Percentiles rank a stretch among this genome's conserved stretches.
Evolutionary conservation across 2,888 invertebrate species (phyloP).

Genomic region (Scaptomyza reducta): DNA sequence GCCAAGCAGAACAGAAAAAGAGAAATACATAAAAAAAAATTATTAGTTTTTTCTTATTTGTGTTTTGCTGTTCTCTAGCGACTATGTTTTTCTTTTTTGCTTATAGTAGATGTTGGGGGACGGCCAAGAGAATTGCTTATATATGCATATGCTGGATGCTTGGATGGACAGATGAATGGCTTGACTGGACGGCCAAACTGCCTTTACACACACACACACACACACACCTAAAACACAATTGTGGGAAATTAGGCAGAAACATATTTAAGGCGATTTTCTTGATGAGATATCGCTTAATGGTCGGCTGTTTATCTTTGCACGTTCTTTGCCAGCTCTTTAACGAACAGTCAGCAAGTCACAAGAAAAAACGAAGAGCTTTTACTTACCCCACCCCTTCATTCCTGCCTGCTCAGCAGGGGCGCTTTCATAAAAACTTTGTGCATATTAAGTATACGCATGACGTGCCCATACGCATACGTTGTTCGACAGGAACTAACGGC

Average conservation of each 20-base stretch:
- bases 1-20: slow-evolving; percentile 50
- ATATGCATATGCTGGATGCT: slow-evolving; percentile 69
- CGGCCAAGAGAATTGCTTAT: slow-evolving; percentile 69
- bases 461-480: slow-evolving; percentile 36
- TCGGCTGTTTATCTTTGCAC: slow-evolving; percentile 60
- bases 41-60: slow-evolving; percentile 63
- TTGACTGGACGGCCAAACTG: slow-evolving; percentile 28
- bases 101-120: slow-evolving; percentile 11
- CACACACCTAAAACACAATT: slow-evolving; percentile 32
- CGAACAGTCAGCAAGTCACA: slow-evolving; percentile 62
- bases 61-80: slow-evolving; percentile 31
- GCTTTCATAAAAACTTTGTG: slow-evolving; percentile 40
- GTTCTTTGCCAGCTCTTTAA: slow-evolving; percentile 45
- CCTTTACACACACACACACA: slow-evolving; percentile 9
- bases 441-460: slow-evolving; percentile 58
- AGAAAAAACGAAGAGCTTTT: slow-evolving; percentile 28
- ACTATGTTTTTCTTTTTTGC: slow-evolving; percentile 48
- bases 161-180: slow-evolving; percentile 39
- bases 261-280: slow-evolving; percentile 79
- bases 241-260: slow-evolving; percentile 78
- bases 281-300: slow-evolving; percentile 75
- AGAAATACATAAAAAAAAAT: slow-evolving; percentile 67
- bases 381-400: neutral
- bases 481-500: slow-evolving; percentile 27
- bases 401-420: slow-evolving; percentile 40